These are phyloP conservation scores for Rhea pennata DNA, from an alignment of 2,113 vertebrate genomes.

Conservation along the genomic window DNA sequence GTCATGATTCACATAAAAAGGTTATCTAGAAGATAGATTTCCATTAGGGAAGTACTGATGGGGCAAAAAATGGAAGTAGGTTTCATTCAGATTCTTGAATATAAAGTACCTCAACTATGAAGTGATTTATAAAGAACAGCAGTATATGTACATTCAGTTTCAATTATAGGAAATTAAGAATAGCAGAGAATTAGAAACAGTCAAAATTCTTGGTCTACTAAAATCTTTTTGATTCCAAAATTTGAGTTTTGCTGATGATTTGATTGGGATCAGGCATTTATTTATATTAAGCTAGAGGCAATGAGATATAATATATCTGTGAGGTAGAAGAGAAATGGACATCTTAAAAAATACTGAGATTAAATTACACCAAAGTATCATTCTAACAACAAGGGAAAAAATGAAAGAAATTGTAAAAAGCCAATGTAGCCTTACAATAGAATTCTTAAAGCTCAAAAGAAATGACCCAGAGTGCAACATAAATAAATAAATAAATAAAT, in stretches of 20 bases:
- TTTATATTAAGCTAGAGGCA: background rate
- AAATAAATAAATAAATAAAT: background rate
- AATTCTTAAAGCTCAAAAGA: conserved; percentile 26
- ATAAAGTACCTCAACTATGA: background rate
- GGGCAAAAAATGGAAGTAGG: background rate
- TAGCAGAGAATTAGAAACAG: background rate
- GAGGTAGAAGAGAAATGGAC: background rate
- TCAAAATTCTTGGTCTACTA: background rate
- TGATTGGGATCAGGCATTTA: background rate
- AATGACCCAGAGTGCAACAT: background rate
- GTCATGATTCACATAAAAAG: background rate
- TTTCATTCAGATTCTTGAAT: background rate
- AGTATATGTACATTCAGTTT: background rate
- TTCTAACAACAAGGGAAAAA: background rate
- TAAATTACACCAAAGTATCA: background rate
- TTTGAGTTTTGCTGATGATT: background rate
- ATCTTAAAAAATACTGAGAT: background rate
- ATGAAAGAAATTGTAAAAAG: background rate
- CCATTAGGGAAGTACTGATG: background rate
- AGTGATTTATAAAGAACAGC: background rate
- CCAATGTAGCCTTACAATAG: background rate
- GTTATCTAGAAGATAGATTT: background rate
- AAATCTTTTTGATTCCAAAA: background rate
- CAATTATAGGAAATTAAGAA: background rate
- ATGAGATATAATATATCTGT: background rate